These are phyloP conservation scores for Coleophora flavipennella DNA, from an alignment of 2,888 invertebrate species.

Conservation along the genomic window DNA sequence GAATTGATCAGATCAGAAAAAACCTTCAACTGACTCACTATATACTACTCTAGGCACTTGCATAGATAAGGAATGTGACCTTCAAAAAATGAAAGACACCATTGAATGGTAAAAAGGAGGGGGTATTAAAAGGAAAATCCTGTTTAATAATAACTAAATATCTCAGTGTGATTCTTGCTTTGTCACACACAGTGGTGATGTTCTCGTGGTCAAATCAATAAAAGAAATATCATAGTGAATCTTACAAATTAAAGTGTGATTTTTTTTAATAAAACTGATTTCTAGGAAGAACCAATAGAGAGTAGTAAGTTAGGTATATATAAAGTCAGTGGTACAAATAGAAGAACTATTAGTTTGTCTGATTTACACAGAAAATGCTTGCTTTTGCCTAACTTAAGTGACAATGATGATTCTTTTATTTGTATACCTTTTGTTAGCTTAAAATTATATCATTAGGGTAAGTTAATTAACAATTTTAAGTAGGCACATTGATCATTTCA, in stretches of 20 bases:
- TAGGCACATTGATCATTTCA: neutral
- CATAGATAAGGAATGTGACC: no score
- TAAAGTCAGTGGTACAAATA: conserved; percentile 2
- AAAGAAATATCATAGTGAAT: neutral
- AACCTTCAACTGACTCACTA: neutral
- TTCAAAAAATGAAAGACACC: neutral
- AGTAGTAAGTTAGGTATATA: conserved; percentile 7
- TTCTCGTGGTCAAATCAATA: neutral
- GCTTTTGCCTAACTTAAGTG: neutral
- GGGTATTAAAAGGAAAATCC: neutral
- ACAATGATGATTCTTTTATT: neutral
- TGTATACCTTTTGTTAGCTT: neutral
- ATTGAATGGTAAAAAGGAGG: neutral
- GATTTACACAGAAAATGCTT: neutral
- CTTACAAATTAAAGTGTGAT: neutral
- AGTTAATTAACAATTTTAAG: neutral
- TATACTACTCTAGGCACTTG: no score
- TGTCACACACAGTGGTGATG: conserved; percentile 1
- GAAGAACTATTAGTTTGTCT: neutral
- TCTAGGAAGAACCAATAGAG: conserved; percentile 5
- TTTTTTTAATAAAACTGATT: conserved; percentile 1
- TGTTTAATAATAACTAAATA: neutral
- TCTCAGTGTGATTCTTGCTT: conserved; percentile 1
- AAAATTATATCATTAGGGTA: neutral
- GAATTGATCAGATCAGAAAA: no score